phyloP scores from a whole-genome alignment of 1,140 invertebrate genomes.

The Chrysomallon squamiferum region DNA sequence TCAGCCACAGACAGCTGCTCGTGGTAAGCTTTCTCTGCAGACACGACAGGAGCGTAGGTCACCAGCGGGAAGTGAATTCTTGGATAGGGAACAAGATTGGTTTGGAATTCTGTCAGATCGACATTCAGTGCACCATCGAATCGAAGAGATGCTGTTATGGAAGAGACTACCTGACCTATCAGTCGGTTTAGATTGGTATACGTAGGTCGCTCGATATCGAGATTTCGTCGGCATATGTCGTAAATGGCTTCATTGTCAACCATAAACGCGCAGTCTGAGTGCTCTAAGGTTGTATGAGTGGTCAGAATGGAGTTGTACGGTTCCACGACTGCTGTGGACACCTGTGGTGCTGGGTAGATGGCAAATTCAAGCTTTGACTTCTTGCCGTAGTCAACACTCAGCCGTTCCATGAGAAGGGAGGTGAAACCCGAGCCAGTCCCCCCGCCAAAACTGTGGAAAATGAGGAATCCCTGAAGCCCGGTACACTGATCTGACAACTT shows the following conservation, averaged over 20 bases:
- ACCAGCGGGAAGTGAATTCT: slow-evolving; percentile 60
- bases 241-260: slow-evolving; percentile 56
- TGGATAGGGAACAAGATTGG: slow-evolving; percentile 69
- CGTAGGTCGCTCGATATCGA: slow-evolving; percentile 77
- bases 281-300: slow-evolving; percentile 38
- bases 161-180: slow-evolving; percentile 39
- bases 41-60: slow-evolving; percentile 49
- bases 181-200: slow-evolving; percentile 66
- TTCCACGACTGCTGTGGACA: slow-evolving; percentile 41
- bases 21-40: slow-evolving; percentile 48
- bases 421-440: slow-evolving; percentile 38
- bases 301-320: slow-evolving; percentile 48
- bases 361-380: slow-evolving; percentile 71
- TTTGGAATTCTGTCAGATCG: slow-evolving; percentile 75
- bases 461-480: slow-evolving; percentile 64
- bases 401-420: slow-evolving; percentile 37
- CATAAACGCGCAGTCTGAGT: slow-evolving; percentile 55
- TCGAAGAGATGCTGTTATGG: slow-evolving; percentile 64
- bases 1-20: slow-evolving; percentile 70
- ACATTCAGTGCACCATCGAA: slow-evolving; percentile 79
- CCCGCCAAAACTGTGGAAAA: slow-evolving; percentile 65
- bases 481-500: slow-evolving; percentile 33
- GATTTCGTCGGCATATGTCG: slow-evolving; percentile 66
- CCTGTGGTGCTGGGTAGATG: slow-evolving; percentile 67
- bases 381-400: slow-evolving; percentile 81